Evolutionary conservation across 2,113 vertebrate species (phyloP), one percentile per base, ranked within the genome.

Genomic region (Zapornia atra): DNA sequence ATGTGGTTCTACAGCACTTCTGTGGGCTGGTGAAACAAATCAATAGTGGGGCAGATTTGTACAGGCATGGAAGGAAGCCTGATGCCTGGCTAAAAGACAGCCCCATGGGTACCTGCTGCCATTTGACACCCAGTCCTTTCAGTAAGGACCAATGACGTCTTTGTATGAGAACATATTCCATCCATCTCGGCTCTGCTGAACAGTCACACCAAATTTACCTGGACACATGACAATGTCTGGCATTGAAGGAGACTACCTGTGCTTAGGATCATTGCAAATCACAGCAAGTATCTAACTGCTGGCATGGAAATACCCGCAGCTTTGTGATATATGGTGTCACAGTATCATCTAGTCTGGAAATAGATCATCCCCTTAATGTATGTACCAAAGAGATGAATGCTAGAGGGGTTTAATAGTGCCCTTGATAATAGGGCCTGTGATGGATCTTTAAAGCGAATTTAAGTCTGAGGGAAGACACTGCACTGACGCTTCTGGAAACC

Each of bases 401-500:
- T 89, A 38, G 29, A 71, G 48, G 61, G 48, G 26, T 75, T 96
- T 94, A 94, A 96, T 20, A 79, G 65, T 1, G 0, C 84, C 89
- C 94, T 76, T 82, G 91, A 79, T 82, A 91, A 89, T 48, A 57
- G 29, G 33, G 15, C 38, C 70, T 79, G 70, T 85, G 92, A 95
- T 91, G 82, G 90, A 61, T 90, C 95, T 96, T 95, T 92, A 90
- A 96, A 94, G 90, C 24, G 73, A 87, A 90, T 94, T 80, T 65
- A 90, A 95, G 66, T 80, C 84, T 80, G 84, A 82, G 63, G 63
- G 82, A 96, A 94, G 84, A 66, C 38, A 71, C 57, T 22, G 75
- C 57, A 53, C 33, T 19, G 38, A 76, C 3, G 44, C 33, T 89
- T 48, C 19, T 38, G 31, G 88, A 95, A 95, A 50, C 50, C 44